A percentile compares a stretch with the other conserved stretches of the same genome.
Conservation (phyloP, 2,113 vertebrate genomes). For the Rhynchopsitta pachyrhyncha region DNA sequence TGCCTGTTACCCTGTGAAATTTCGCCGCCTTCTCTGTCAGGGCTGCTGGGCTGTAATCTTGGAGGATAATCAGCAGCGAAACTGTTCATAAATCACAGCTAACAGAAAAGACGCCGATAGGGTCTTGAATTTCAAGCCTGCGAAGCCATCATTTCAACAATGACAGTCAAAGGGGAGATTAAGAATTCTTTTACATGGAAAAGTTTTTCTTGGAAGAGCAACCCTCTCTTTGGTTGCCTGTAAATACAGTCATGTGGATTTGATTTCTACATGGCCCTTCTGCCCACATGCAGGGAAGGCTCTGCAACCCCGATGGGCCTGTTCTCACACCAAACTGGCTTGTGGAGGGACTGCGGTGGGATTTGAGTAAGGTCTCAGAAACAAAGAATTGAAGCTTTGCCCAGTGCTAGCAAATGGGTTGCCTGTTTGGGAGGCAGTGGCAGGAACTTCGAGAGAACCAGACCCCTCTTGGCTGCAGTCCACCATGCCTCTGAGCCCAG, state of each 20-base stretch:
- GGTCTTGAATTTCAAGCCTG: constrained; percentile 61
- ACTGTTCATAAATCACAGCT: constrained; percentile 67
- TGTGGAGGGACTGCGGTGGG: fast-evolving
- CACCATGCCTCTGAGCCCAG: not conserved
- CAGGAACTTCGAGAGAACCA: not conserved
- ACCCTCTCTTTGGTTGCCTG: constrained; percentile 50
- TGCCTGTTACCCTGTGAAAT: constrained; percentile 33
- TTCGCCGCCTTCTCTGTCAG: constrained; percentile 55
- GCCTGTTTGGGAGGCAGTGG: not conserved
- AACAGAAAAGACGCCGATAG: constrained; percentile 59
- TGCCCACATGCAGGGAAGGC: not conserved
- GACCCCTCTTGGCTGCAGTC: not conserved
- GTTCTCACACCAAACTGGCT: not conserved
- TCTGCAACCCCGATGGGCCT: not conserved
- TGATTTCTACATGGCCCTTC: constrained; percentile 57
- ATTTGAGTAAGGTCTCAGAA: not conserved
- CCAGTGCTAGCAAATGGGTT: not conserved
- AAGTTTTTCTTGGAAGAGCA: constrained; percentile 66
- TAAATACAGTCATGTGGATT: constrained; percentile 66
- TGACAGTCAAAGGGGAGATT: constrained; percentile 65
- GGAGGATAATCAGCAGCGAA: constrained; percentile 63
- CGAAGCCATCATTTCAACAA: constrained; percentile 62
- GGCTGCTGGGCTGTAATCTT: constrained; percentile 56
- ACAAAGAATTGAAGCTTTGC: not conserved
- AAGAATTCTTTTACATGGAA: constrained; percentile 70